phyloP scores from a whole-genome alignment of 2,888 invertebrate genomes.

The Acleris laterana region DNA sequence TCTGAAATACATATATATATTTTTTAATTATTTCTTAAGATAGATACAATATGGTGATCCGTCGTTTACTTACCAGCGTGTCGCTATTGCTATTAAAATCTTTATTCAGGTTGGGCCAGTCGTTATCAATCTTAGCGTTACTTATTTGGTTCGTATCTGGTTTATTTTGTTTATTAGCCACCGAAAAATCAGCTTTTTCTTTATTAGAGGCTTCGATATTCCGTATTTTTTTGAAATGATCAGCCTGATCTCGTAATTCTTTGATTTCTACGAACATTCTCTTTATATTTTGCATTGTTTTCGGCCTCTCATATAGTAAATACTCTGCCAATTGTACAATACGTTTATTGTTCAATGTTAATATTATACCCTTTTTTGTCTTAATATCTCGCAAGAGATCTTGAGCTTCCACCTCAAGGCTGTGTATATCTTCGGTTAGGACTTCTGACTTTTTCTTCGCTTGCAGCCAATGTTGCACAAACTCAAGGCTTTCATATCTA shows the following conservation, averaged over 20 bases:
- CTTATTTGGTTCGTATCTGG: slow-evolving; percentile 37
- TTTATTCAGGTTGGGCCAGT: slow-evolving; percentile 45
- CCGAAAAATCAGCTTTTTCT: slow-evolving; percentile 15
- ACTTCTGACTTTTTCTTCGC: slow-evolving; percentile 47
- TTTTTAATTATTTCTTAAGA: neutral
- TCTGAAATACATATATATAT: slow-evolving; percentile 51
- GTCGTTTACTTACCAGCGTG: slow-evolving; percentile 39
- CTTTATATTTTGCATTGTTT: slow-evolving; percentile 47
- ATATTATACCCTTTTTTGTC: slow-evolving; percentile 48
- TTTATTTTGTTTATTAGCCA: neutral
- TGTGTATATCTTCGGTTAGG: slow-evolving; percentile 49
- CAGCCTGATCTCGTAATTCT: slow-evolving; percentile 48
- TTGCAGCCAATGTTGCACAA: slow-evolving; percentile 58
- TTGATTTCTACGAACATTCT: slow-evolving; percentile 49
- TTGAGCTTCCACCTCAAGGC: slow-evolving; percentile 50
- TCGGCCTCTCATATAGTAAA: slow-evolving; percentile 57
- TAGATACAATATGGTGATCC: neutral
- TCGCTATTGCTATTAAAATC: slow-evolving; percentile 38
- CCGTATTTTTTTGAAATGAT: slow-evolving; percentile 39
- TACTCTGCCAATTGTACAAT: slow-evolving; percentile 63
- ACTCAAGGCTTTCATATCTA: slow-evolving; percentile 66
- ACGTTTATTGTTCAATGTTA: slow-evolving; percentile 51
- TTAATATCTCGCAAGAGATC: slow-evolving; percentile 50
- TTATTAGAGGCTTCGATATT: neutral
- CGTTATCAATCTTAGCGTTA: slow-evolving; percentile 39